Base-by-base conservation (phyloP, 1,140 invertebrate genomes). In the Nasonia vitripennis region DNA sequence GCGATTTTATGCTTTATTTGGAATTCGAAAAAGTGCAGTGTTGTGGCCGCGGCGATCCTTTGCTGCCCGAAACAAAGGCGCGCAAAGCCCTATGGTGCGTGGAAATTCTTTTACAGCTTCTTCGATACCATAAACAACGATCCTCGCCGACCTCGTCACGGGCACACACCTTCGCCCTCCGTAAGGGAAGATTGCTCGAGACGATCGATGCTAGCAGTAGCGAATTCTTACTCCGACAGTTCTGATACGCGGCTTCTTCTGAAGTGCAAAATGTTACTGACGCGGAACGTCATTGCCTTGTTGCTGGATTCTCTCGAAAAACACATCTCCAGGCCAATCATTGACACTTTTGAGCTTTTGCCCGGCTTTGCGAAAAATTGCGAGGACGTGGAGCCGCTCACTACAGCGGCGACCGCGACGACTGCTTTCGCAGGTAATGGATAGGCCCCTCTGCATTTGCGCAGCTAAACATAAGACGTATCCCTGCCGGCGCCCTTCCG, bases 1-100 rank as follows among this genome's bases (percentile, higher is more conserved):
- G 23, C 23, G 45, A 79, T 84, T 84, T 84, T 78, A 84, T 73
- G n/a, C 37, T 71, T 84, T 48, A 1, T 78, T 78, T 78, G 17
- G 48, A 83, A 41, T 83, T 75, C 51, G n/a, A 75, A 83, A 74
- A 62, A 62, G 55, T 27, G 27, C 4, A 20, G 12, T 2, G 14
- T 14, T 12, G 1, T 55, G 51, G 9, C 55, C 20, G 55, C 55
- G 55, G 55, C 55, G 17, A 62, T 62, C 55, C 55, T 62, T 62
- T 62, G 55, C 55, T 27, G 27, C 27, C 55, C 55, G 27, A 68
- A 31, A 83, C 74, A 77, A 83, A 83, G 82, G 23, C 11, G 12
- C 48, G 34, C 67, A 73, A 78, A 78, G 51, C 0, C 45, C 71
- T 37, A 4, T 20, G n/a, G n/a, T 78, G 45, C 45, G 3, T 78